These are phyloP conservation scores for Drosophila pseudoobscura DNA, from an alignment of 1,140 invertebrate genomes.

Conservation along the genomic window DNA sequence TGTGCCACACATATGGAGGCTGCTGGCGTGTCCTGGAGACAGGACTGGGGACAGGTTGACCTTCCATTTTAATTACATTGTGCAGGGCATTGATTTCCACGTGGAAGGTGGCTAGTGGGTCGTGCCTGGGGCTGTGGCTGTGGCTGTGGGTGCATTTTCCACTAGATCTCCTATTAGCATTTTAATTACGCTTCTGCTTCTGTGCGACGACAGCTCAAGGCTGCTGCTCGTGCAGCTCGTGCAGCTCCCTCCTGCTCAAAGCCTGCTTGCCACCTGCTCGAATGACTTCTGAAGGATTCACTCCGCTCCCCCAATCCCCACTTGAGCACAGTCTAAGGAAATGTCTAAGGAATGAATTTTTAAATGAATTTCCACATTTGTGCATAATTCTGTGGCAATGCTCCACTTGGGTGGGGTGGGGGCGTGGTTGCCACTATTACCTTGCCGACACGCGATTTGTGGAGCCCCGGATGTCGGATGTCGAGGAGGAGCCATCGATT, in stretches of 20 bases:
- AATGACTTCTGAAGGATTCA: no score
- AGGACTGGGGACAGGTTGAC: background rate
- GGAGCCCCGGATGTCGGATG: slow-evolving; percentile 17
- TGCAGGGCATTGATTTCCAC: slow-evolving; percentile 29
- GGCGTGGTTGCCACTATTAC: slow-evolving; percentile 30
- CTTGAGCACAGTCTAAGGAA: no score
- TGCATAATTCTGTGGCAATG: slow-evolving; percentile 8
- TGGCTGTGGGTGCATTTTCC: slow-evolving; percentile 11
- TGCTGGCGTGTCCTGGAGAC: slow-evolving; percentile 13
- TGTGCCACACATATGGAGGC: slow-evolving; percentile 16
- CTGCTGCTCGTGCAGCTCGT: no score
- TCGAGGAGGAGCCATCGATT: slow-evolving; percentile 33
- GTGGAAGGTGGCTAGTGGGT: background rate
- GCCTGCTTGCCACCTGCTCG: no score
- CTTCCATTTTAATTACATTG: slow-evolving; percentile 52
- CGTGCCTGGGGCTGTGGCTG: slow-evolving; percentile 7
- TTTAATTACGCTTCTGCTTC: slow-evolving; percentile 50
- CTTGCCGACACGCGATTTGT: slow-evolving; percentile 46
- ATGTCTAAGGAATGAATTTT: slow-evolving; percentile 6
- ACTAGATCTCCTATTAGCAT: slow-evolving; percentile 46
- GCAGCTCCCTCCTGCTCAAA: no score
- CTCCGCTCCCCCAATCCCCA: no score
- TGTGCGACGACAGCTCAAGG: background rate
- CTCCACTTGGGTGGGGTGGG: background rate
- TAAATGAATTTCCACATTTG: slow-evolving; percentile 22